Percentiles rank a stretch among this genome's conserved stretches.
phyloP scores from a whole-genome alignment of 2,113 vertebrate genomes.

The Ellobius talpinus region DNA sequence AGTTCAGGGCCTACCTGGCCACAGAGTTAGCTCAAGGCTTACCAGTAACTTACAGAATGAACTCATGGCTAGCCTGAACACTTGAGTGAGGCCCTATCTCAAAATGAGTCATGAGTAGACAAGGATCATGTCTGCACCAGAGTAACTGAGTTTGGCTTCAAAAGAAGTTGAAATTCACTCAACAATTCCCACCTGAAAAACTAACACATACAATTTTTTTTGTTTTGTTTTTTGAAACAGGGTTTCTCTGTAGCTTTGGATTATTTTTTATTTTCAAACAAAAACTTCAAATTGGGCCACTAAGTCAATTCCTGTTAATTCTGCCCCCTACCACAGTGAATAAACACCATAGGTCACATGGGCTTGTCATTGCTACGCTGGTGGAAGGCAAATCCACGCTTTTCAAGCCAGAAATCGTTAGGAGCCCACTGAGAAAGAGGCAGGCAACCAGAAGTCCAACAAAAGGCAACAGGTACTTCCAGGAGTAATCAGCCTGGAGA shows the following conservation, averaged over 20 bases:
- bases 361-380: neutral
- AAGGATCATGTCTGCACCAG: too few relatives aligned
- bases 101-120: too few relatives aligned
- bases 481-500: neutral
- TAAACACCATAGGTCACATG: neutral
- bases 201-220: neutral
- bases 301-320: neutral
- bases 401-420: neutral
- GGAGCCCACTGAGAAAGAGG: neutral
- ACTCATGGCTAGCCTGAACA: neutral
- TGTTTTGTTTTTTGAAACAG: too few relatives aligned
- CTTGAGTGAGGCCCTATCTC: neutral
- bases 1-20: neutral
- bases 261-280: neutral
- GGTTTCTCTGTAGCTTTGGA: too few relatives aligned
- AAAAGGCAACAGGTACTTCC: neutral
- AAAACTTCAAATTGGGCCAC: neutral
- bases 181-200: neutral
- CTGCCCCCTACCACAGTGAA: neutral
- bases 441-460: neutral
- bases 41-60: neutral
- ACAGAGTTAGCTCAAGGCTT: neutral
- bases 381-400: neutral
- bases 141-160: too few relatives aligned
- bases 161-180: neutral